phyloP scores from a whole-genome alignment of 1,140 invertebrate genomes.

The Mizuhopecten yessoensis region DNA sequence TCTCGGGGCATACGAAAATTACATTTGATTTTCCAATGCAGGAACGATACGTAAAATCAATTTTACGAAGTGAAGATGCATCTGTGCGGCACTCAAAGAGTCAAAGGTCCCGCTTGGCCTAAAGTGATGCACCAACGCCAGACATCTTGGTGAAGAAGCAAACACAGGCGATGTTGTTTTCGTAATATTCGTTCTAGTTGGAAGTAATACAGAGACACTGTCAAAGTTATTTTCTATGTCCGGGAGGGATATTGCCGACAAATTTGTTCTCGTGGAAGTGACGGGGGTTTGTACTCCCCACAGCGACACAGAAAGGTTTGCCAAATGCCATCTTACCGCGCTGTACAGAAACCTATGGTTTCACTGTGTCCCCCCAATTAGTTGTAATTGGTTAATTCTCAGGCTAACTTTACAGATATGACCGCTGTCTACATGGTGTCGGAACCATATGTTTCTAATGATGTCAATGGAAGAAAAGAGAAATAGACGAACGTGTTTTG shows the following conservation, averaged over 20 bases:
- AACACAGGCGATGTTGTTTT: not conserved
- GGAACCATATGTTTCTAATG: not conserved
- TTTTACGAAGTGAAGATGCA: not conserved
- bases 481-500: not conserved
- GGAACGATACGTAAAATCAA: not conserved
- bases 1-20: not conserved
- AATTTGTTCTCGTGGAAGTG: not conserved
- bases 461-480: not conserved
- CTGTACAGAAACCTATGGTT: not conserved
- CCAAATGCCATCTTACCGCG: not conserved
- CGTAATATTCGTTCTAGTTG: not conserved
- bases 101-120: not conserved
- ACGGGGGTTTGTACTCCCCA: not conserved
- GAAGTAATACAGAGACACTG: not conserved
- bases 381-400: not conserved
- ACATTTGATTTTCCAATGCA: not conserved
- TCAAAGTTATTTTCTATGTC: slow-evolving; percentile 16
- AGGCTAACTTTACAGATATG: not conserved
- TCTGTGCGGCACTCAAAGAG: not conserved
- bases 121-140: not conserved
- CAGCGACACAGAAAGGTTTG: not conserved
- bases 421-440: not conserved
- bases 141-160: not conserved
- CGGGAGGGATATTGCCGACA: not conserved
- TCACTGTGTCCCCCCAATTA: not conserved